Conservation (phyloP, 2,888 invertebrate genomes). For the Ctenicera cuprea region DNA sequence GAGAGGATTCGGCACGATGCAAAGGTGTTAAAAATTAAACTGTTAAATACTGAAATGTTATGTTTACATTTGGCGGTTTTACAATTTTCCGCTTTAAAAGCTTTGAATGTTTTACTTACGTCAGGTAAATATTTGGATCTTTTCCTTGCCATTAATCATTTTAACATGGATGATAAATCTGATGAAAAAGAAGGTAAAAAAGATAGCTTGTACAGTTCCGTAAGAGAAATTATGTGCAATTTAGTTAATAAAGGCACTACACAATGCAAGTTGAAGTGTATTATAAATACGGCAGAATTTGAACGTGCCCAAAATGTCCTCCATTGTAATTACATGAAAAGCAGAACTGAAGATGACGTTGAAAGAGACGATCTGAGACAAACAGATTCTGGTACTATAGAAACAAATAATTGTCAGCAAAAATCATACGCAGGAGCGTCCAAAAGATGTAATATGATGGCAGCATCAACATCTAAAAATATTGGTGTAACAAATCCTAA, state of each 20-base stretch:
- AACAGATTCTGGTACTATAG: conserved; percentile 22
- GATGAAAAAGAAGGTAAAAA: conserved; percentile 44
- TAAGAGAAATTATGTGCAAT: conserved; percentile 69
- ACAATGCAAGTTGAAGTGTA: conserved; percentile 71
- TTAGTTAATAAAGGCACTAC: conserved; percentile 72
- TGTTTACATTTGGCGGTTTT: conserved; percentile 73
- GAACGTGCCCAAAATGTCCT: conserved; percentile 73
- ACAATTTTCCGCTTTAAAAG: conserved; percentile 76
- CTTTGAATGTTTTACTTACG: conserved; percentile 74
- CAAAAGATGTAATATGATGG: neutral
- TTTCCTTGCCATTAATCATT: conserved; percentile 73
- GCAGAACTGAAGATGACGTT: conserved; percentile 68
- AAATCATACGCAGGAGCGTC: conserved; percentile 18
- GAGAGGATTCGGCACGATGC: conserved; percentile 60
- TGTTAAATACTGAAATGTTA: conserved; percentile 72
- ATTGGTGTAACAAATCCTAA: neutral
- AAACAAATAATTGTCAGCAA: conserved; percentile 5
- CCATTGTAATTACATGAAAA: conserved; percentile 69
- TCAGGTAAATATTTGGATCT: conserved; percentile 76
- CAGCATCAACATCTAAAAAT: conserved; percentile 9
- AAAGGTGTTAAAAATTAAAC: conserved; percentile 67
- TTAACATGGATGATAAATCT: conserved; percentile 46
- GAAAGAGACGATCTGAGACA: conserved; percentile 65
- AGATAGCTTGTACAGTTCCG: conserved; percentile 57
- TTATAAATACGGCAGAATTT: conserved; percentile 72